These are phyloP conservation scores for Philotrypesis tridentata DNA, from an alignment of 1,140 invertebrate species.

Conservation along the genomic window DNA sequence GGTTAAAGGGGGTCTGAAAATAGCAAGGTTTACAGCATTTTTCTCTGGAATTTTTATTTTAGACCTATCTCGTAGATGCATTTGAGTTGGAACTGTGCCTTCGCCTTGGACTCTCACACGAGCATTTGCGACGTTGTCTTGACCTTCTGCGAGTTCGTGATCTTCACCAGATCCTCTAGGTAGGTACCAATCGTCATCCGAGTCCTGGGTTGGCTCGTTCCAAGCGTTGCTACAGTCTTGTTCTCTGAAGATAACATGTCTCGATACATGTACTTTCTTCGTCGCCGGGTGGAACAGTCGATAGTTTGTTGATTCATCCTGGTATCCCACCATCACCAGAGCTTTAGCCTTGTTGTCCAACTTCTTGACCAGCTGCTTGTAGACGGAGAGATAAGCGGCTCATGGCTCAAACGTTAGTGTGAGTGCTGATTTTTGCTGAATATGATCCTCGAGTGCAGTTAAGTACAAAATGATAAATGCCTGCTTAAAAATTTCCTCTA, in stretches of 20 bases:
- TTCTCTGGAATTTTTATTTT: neutral
- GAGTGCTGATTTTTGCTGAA: too few relatives aligned
- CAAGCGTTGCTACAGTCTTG: neutral
- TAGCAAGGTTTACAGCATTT: neutral
- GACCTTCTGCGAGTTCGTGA: neutral
- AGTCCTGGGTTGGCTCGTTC: neutral
- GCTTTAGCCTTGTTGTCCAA: conserved; percentile 54
- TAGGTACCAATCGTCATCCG: neutral
- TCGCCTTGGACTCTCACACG: neutral
- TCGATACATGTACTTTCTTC: conserved; percentile 35
- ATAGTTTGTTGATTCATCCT: conserved; percentile 50
- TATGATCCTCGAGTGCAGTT: too few relatives aligned
- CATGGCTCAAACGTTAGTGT: too few relatives aligned
- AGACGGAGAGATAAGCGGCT: too few relatives aligned
- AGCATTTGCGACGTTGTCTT: neutral
- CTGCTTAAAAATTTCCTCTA: too few relatives aligned
- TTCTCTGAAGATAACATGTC: conserved; percentile 40
- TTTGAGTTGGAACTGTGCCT: neutral
- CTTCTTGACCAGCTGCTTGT: conserved; percentile 56
- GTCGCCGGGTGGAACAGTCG: conserved; percentile 44
- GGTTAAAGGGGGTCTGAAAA: neutral
- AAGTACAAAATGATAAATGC: too few relatives aligned
- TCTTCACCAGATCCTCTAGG: neutral
- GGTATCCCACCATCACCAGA: conserved; percentile 47
- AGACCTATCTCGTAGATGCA: neutral